Evolutionary conservation across 2,113 vertebrate species (phyloP).

Genomic region (Erythrolamprus reginae): DNA sequence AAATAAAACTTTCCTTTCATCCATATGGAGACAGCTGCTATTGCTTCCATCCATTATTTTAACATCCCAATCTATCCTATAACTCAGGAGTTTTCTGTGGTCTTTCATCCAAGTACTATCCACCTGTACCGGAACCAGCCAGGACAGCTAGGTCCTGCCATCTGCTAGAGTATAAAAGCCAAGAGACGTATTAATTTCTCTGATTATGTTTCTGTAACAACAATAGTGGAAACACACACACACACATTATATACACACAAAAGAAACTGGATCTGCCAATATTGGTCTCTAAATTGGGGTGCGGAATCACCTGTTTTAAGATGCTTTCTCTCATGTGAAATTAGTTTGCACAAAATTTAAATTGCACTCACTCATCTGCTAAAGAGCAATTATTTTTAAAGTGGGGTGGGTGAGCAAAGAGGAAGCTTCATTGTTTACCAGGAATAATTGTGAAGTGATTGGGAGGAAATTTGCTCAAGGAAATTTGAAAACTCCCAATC

Average conservation of each 20-base stretch:
- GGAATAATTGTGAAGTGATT: background rate
- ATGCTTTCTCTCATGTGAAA: conserved; percentile 37
- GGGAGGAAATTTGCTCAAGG: background rate
- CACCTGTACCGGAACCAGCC: background rate
- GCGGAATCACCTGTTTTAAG: conserved; percentile 12
- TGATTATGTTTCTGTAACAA: background rate
- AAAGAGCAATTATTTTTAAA: conserved; percentile 55
- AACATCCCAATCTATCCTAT: background rate
- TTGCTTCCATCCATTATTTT: background rate
- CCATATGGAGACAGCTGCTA: background rate
- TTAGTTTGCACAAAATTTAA: conserved; percentile 45
- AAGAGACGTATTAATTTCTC: background rate
- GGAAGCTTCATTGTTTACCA: conserved; percentile 3
- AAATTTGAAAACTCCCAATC: background rate
- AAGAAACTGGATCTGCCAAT: conserved; percentile 14
- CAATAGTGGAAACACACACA: background rate
- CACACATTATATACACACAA: background rate
- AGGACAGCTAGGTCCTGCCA: background rate
- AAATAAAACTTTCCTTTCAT: background rate
- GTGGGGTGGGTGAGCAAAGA: background rate
- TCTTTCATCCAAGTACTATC: background rate
- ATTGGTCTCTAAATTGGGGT: conserved; percentile 12
- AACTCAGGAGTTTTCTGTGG: background rate
- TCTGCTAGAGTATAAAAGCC: background rate
- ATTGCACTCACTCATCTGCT: conserved; percentile 44